Evolutionary conservation across 2,113 vertebrate genomes (phyloP).

Genomic region (Gobio gobio): DNA sequence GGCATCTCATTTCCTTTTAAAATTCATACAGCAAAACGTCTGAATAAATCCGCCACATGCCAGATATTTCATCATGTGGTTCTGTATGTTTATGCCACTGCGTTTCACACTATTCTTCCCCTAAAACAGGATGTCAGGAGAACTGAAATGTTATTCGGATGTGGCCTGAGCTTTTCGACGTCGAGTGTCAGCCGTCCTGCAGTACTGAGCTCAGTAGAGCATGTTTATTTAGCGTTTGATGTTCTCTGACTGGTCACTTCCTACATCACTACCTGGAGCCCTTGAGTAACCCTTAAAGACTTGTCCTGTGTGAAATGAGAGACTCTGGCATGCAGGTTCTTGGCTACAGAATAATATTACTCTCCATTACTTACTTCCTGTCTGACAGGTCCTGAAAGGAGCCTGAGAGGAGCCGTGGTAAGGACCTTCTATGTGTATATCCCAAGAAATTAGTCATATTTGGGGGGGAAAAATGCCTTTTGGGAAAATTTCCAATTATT

Average conservation of each 20-base stretch:
- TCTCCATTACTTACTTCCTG: not conserved
- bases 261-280: not conserved
- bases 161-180: not conserved
- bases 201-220: constrained; percentile 22
- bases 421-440: not conserved
- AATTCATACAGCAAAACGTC: constrained; percentile 47
- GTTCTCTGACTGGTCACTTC: constrained; percentile 21
- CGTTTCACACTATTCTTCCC: constrained; percentile 23
- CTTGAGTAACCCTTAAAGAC: constrained; percentile 19
- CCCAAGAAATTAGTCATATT: not conserved
- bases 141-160: not conserved
- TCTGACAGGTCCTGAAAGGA: constrained; percentile 18
- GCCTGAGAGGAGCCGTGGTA: not conserved
- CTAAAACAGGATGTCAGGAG: constrained; percentile 2
- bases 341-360: constrained; percentile 8
- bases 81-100: not conserved
- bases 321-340: constrained; percentile 15
- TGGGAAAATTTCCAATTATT: too few relatives aligned
- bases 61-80: constrained; percentile 55
- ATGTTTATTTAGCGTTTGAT: constrained; percentile 20
- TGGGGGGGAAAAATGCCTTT: too few relatives aligned
- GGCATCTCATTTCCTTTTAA: constrained; percentile 54
- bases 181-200: not conserved
- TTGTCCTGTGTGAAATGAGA: constrained; percentile 26
- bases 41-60: constrained; percentile 47